Percentiles rank a stretch among this genome's conserved stretches.
Conservation (phyloP, 2,888 invertebrate species). For the Amitus sp. region DNA sequence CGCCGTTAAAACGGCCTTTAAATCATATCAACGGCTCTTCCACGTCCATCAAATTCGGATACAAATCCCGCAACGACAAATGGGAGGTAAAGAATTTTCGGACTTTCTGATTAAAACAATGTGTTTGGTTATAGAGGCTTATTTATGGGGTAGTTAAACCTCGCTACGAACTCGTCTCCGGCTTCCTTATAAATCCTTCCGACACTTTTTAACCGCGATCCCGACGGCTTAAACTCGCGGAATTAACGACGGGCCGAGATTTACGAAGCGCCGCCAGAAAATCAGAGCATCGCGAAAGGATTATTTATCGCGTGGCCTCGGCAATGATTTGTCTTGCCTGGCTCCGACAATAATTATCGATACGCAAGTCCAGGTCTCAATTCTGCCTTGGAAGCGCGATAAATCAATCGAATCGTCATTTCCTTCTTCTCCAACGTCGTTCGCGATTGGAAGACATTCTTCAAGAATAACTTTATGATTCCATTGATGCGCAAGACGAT, state of each 20-base stretch:
- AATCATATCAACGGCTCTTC: neutral
- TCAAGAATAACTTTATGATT: too few relatives aligned
- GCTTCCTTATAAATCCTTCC: conserved; percentile 21
- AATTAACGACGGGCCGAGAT: conserved; percentile 1
- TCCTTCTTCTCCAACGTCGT: too few relatives aligned
- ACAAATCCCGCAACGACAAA: neutral
- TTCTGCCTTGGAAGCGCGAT: neutral
- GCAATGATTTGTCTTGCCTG: conserved; percentile 6
- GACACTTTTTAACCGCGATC: conserved; percentile 10
- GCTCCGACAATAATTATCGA: conserved; percentile 7
- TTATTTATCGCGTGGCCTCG: conserved; percentile 8
- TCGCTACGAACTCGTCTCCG: conserved; percentile 24
- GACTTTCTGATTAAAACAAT: conserved; percentile 1
- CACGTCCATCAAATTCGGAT: too few relatives aligned
- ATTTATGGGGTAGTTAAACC: conserved; percentile 60
- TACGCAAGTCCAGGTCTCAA: conserved; percentile 3
- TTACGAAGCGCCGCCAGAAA: conserved; percentile 9
- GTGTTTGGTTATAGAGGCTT: conserved; percentile 56
- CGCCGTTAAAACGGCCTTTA: neutral
- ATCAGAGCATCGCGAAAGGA: conserved; percentile 1
- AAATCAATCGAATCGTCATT: neutral
- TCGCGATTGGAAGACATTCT: too few relatives aligned
- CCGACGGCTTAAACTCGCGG: neutral
- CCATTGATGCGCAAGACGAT: too few relatives aligned
- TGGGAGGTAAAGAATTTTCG: neutral